Base-by-base conservation (phyloP, 2,797 vertebrate species). In the Onychomys leucogaster region DNA sequence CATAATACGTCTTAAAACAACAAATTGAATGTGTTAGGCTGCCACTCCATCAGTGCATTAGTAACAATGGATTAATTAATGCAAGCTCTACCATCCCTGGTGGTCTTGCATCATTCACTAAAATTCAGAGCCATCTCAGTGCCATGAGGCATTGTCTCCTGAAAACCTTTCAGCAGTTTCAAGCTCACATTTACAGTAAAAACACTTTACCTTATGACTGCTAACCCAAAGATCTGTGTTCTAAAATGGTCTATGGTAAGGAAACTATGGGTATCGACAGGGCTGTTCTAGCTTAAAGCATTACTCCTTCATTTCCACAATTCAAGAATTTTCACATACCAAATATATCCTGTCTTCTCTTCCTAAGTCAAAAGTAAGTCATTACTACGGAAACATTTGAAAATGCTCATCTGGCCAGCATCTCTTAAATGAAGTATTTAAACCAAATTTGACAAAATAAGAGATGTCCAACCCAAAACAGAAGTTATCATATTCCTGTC, bases 371-470 rank as follows among this genome's bases (percentile, higher is more conserved):
- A 94, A 90, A 91, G 49, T 89, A 63, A 25, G 84, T 75, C 41
- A 76, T n/a, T 73, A 94, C 57, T 86, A 2, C 14, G 49, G 65
- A 94, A 92, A n/a, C 52, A 91, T 52, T 90, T 63, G 21, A 61
- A 90, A 73, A 49, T 16, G 37, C 94, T 87, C 49, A 81, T 81
- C 52, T 73, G 16, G 71, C 67, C 10, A 57, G 34, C 67, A 89
- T 55, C 23, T 92, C 87, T 84, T 81, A n/a, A 9, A 23, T 37
- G 17, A 73, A 41, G 6, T 59, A 94, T 93, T 0, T 82, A 89
- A 85, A 96, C 77, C 41, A 96, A 90, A 92, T 57, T 4, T 85
- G 61, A 92, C 12, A 61, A 55, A 25, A 14, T 52, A 78, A 41
- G 69, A 49, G 43, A 43, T 75, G 46, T n/a, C 29, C 32, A 21